phyloP scores from a whole-genome alignment of 1,140 invertebrate genomes.

The Euura saliciscinereae region DNA sequence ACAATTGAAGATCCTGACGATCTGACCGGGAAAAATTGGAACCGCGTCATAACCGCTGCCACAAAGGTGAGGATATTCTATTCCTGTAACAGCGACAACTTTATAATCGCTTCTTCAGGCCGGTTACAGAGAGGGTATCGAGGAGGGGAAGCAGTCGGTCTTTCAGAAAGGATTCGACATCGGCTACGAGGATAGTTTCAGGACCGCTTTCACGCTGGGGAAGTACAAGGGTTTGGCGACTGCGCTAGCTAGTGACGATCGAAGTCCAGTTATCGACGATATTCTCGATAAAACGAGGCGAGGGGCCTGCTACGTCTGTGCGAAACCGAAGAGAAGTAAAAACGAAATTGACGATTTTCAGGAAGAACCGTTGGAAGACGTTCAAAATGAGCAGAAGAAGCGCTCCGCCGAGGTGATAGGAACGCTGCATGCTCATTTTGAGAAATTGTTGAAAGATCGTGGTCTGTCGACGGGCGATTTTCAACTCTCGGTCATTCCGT shows the following conservation, averaged over 20 bases:
- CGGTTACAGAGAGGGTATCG: conserved; percentile 63
- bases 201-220: conserved; percentile 58
- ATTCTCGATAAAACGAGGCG: conserved; percentile 41
- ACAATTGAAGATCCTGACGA: conserved; percentile 39
- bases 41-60: conserved; percentile 39
- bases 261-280: conserved; percentile 41
- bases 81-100: conserved; percentile 40
- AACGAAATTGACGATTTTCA: background rate
- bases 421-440: conserved; percentile 38
- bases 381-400: conserved; percentile 37
- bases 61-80: conserved; percentile 43
- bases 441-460: too few relatives aligned
- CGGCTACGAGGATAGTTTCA: conserved; percentile 63
- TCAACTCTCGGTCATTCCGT: too few relatives aligned
- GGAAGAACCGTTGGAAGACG: conserved; percentile 30
- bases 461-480: too few relatives aligned
- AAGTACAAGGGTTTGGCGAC: conserved; percentile 50
- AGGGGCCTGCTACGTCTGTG: conserved; percentile 48
- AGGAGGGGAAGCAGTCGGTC: conserved; percentile 57
- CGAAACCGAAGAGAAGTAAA: background rate
- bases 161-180: conserved; percentile 65
- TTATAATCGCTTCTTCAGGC: conserved; percentile 45
- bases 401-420: conserved; percentile 32
- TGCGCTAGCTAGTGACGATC: conserved; percentile 21
- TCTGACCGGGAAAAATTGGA: conserved; percentile 47